Evolutionary conservation across 2,888 invertebrate genomes (phyloP).

Genomic region (Drosophila atroscutellata): DNA sequence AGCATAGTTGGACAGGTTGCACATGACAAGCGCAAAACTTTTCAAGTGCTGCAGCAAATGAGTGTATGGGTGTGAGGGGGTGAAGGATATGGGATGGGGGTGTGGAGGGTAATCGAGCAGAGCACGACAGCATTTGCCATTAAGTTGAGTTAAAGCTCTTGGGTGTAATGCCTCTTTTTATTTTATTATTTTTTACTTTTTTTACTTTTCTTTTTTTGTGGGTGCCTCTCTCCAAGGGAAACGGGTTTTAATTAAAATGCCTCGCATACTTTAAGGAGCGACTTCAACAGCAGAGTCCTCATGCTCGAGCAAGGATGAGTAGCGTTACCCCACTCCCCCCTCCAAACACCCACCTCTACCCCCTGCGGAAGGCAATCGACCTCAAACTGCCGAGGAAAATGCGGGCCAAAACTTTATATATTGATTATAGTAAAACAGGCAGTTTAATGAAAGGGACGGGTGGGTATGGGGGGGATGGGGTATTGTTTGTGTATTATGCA

Average conservation of each 20-base stretch:
- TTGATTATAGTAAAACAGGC: conserved; percentile 40
- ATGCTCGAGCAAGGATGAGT: background rate
- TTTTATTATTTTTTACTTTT: conserved; percentile 7
- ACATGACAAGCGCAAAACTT: conserved; percentile 75
- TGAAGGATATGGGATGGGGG: background rate
- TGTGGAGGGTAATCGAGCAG: conserved; percentile 68
- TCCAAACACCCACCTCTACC: background rate
- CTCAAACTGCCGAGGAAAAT: conserved; percentile 27
- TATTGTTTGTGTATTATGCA: conserved; percentile 1
- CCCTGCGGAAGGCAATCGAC: conserved; percentile 41
- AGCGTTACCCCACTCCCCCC: background rate
- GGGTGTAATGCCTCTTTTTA: conserved; percentile 31
- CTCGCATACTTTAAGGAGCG: conserved; percentile 66
- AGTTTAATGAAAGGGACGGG: background rate
- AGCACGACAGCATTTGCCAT: conserved; percentile 74
- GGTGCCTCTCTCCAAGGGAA: conserved; percentile 15
- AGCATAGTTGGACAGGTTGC: conserved; percentile 72
- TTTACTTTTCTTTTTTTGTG: conserved; percentile 2
- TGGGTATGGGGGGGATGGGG: background rate
- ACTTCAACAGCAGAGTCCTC: conserved; percentile 19
- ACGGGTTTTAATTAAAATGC: conserved; percentile 73
- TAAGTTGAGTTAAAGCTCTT: conserved; percentile 70
- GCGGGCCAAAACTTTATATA: conserved; percentile 31
- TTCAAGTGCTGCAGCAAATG: conserved; percentile 58
- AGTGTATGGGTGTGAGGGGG: background rate